Evolutionary conservation across 2,113 vertebrate genomes (phyloP).

Genomic region (Forbesichthys papilliferus): DNA sequence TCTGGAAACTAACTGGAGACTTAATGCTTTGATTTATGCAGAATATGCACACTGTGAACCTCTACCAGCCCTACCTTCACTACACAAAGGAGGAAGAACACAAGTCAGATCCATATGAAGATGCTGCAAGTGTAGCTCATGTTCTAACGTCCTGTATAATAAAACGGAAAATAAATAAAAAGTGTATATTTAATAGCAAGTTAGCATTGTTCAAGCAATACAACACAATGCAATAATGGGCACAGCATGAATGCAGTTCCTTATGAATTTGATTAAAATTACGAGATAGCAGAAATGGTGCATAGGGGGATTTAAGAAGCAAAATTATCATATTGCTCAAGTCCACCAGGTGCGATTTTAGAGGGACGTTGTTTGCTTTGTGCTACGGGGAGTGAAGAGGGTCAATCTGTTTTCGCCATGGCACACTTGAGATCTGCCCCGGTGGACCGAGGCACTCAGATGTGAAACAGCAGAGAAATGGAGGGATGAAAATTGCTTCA

Average conservation of each 20-base stretch:
- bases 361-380: conserved; percentile 61
- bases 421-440: conserved; percentile 51
- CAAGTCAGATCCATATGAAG: too few relatives aligned
- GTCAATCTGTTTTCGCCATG: conserved; percentile 63
- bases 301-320: not conserved
- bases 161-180: too few relatives aligned
- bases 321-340: conserved; percentile 57
- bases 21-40: not conserved
- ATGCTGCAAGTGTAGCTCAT: too few relatives aligned
- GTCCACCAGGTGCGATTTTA: conserved; percentile 42
- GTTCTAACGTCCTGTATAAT: too few relatives aligned
- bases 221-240: not conserved
- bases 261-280: conserved; percentile 7
- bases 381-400: conserved; percentile 54
- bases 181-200: too few relatives aligned
- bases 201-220: not conserved
- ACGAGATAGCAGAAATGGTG: not conserved
- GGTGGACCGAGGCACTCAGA: conserved; percentile 40
- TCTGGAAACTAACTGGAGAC: conserved; percentile 21
- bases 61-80: not conserved
- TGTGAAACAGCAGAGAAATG: conserved; percentile 34
- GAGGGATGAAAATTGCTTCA: conserved; percentile 39
- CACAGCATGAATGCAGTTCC: conserved; percentile 9
- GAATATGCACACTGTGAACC: conserved; percentile 1
- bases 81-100: not conserved